Conservation (phyloP, 2,797 vertebrate species). For the Hozukius guyotensis region DNA sequence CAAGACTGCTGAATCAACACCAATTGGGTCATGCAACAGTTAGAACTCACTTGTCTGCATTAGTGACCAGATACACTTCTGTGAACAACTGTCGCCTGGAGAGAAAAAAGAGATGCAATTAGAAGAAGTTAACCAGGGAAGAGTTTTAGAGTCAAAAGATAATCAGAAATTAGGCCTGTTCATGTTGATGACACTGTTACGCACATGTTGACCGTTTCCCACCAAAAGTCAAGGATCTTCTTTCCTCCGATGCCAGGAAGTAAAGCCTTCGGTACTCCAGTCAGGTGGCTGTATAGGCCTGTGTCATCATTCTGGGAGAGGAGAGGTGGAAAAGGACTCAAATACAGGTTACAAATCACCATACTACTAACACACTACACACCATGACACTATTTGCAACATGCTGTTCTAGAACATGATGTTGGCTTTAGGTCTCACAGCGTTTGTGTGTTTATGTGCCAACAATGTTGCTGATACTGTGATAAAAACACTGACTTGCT, state of each 20-base stretch:
- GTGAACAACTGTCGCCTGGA: slow-evolving; percentile 86
- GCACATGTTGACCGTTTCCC: slow-evolving; percentile 87
- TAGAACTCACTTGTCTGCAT: slow-evolving; percentile 87
- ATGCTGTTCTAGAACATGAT: neutral
- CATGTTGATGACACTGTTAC: slow-evolving; percentile 31
- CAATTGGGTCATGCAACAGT: accelerated
- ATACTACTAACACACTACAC: neutral
- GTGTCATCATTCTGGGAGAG: slow-evolving; percentile 82
- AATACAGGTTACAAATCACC: neutral
- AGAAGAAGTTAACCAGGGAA: neutral
- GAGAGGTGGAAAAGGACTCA: neutral
- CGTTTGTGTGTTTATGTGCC: neutral
- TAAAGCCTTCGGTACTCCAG: slow-evolving; percentile 85
- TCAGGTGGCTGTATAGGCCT: slow-evolving; percentile 82
- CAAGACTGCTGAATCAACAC: neutral
- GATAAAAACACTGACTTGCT: too few species aligned
- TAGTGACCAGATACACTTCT: slow-evolving; percentile 88
- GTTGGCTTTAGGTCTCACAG: neutral
- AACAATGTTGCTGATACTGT: neutral
- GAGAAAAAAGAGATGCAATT: neutral
- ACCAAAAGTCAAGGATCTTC: slow-evolving; percentile 89
- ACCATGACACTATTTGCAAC: neutral
- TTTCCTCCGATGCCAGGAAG: slow-evolving; percentile 86
- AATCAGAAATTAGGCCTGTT: neutral
- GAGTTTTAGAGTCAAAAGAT: neutral